These are phyloP conservation scores for Pelecanoides urinatrix DNA, from an alignment of 2,113 vertebrate species.

Conservation along the genomic window DNA sequence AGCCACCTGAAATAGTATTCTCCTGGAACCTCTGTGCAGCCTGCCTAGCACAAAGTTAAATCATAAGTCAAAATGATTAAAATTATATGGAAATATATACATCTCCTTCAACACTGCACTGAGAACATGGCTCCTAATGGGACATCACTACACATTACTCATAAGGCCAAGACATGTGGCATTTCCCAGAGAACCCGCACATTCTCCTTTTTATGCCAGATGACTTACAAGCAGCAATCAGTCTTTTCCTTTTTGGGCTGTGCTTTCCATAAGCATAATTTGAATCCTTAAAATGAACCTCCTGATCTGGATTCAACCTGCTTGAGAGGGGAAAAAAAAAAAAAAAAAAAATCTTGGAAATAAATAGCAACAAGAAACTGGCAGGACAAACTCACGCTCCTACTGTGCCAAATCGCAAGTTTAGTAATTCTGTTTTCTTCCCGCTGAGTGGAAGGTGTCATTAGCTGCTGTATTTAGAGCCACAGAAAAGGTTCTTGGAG, in stretches of 20 bases:
- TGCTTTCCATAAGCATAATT: neutral
- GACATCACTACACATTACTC: conserved; percentile 22
- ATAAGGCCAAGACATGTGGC: conserved; percentile 8
- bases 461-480: conserved; percentile 61
- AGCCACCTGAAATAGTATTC: neutral
- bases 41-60: neutral
- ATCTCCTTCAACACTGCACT: neutral
- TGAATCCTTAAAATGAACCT: conserved; percentile 27
- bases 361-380: conserved; percentile 58
- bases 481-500: conserved; percentile 59
- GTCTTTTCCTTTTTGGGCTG: neutral
- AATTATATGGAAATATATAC: conserved; percentile 42
- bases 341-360: conserved; percentile 7
- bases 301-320: conserved; percentile 1
- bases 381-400: conserved; percentile 61
- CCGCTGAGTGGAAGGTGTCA: conserved; percentile 46
- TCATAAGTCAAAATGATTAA: neutral
- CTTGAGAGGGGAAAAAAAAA: neutral
- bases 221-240: neutral
- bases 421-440: conserved; percentile 66
- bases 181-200: conserved; percentile 19
- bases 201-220: neutral
- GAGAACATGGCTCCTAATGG: neutral
- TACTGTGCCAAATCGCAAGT: conserved; percentile 65
- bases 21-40: neutral